These are phyloP conservation scores for Latrodectus hesperus DNA, from an alignment of 2,888 invertebrate genomes.

Conservation along the genomic window DNA sequence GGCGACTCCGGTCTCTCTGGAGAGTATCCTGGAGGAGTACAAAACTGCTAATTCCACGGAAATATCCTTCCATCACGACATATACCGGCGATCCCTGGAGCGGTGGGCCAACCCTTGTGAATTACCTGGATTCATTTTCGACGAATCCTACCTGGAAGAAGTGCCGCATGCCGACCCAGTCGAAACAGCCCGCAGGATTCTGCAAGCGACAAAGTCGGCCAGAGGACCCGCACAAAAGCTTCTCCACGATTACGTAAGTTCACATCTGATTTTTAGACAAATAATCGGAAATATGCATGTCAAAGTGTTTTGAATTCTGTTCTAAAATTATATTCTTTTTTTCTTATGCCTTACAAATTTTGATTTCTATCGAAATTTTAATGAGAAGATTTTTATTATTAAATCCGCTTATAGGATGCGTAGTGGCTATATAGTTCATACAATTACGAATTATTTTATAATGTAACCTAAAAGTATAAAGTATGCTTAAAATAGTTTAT, in stretches of 20 bases:
- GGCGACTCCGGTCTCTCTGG: neutral
- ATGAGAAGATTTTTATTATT: too few species aligned
- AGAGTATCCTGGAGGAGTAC: neutral
- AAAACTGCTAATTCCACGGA: neutral
- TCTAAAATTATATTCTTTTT: too few species aligned
- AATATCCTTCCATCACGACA: neutral
- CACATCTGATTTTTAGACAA: neutral
- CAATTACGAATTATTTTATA: too few species aligned
- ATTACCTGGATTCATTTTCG: conserved; percentile 66
- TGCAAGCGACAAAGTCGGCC: conserved; percentile 38
- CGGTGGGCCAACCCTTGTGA: conserved; percentile 70
- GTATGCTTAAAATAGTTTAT: too few species aligned
- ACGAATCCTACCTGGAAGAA: conserved; percentile 62
- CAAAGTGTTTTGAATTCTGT: too few species aligned
- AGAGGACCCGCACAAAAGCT: conserved; percentile 56
- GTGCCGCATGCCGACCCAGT: conserved; percentile 24
- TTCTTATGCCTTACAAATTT: too few species aligned
- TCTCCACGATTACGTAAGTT: conserved; percentile 65
- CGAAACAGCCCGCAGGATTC: conserved; percentile 20
- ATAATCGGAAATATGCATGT: too few species aligned
- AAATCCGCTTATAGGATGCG: too few species aligned
- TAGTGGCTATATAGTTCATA: too few species aligned
- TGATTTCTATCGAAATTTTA: too few species aligned
- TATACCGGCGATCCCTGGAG: conserved; percentile 21
- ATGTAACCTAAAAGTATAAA: too few species aligned